Evolutionary conservation across 2,888 invertebrate genomes (phyloP), one percentile per base, ranked within the genome.

Genomic region (Dendrolimus pini): DNA sequence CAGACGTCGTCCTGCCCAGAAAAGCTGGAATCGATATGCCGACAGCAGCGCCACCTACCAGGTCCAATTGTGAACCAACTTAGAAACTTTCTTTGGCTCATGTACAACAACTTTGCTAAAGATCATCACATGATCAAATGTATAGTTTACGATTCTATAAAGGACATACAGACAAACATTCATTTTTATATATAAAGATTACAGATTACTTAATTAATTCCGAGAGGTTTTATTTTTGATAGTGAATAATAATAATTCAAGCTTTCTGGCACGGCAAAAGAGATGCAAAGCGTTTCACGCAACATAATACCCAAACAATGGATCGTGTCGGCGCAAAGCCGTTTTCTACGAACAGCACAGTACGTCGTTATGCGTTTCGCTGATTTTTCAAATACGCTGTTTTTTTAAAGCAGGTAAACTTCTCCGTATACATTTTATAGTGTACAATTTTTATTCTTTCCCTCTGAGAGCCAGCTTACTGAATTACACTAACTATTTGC

Each of bases 401-500:
- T 30, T 69, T 74, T 74, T 76, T 74, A 71, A 66, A 61, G 61
- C 69, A 76, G 73, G 75, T 74, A 79, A 75, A 77, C 71, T 75
- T 70, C 62, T 61, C 60, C 63, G 68, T 67, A 62, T 67, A 65
- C 62, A 73, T 72, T 75, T 73, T 65, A 75, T 65, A 72, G 74
- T 72, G 70, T 69, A 70, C 74, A 72, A 71, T 73, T 77, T 80
- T 74, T 74, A 77, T 75, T 75, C 76, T 75, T 71, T 74, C 30
- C 74, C 72, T 72, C 69, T 64, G 70, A 69, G 67, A 77, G 69
- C 71, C 68, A 78, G 73, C 81, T 83, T 87, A 89, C 79, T 83
- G 80, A 83, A 89, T 88, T 86, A 87, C 83, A 82, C 80, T 78
- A 85, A 83, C 88, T 87, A 86, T 89, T 89, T 87, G 86, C 86